A percentile compares a stretch with the other conserved stretches of the same genome.
These are phyloP conservation scores for Chromoteleia sp. DNA, from an alignment of 2,888 invertebrate species.

Conservation along the genomic window DNA sequence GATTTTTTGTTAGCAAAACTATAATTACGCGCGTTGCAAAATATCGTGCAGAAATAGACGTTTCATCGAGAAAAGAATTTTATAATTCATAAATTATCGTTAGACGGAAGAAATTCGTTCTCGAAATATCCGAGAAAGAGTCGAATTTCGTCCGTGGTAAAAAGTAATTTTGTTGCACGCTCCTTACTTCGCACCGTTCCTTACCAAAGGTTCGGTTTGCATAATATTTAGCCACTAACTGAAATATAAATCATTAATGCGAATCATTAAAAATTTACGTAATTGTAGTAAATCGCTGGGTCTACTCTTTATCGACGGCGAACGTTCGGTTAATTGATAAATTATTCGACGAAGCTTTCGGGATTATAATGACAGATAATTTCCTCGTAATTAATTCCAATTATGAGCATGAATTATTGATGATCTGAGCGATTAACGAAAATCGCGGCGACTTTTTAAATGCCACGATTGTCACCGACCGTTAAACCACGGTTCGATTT, in stretches of 20 bases:
- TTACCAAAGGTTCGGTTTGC: not conserved
- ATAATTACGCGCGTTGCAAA: not conserved
- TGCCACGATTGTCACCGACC: slow-evolving; percentile 20
- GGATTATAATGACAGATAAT: slow-evolving; percentile 9
- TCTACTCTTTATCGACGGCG: too few species aligned
- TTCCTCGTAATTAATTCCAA: not conserved
- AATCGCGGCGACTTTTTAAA: not conserved
- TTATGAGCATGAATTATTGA: slow-evolving; percentile 16
- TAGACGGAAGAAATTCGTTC: too few species aligned
- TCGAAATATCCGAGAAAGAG: too few species aligned
- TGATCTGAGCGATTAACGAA: slow-evolving; percentile 1
- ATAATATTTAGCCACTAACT: not conserved
- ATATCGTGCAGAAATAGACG: not conserved
- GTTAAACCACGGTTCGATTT: slow-evolving; percentile 11
- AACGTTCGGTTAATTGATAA: too few species aligned
- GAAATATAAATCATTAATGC: not conserved
- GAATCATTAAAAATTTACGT: slow-evolving; percentile 2
- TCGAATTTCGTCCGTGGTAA: too few species aligned
- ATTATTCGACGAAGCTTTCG: too few species aligned
- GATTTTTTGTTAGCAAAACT: slow-evolving; percentile 7
- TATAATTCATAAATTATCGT: too few species aligned
- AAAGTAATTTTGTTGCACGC: too few species aligned
- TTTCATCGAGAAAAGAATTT: too few species aligned
- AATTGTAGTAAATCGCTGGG: not conserved
- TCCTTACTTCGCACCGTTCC: not conserved